Evolutionary conservation across 2,113 vertebrate species (phyloP).

Genomic region (Euleptes europaea): DNA sequence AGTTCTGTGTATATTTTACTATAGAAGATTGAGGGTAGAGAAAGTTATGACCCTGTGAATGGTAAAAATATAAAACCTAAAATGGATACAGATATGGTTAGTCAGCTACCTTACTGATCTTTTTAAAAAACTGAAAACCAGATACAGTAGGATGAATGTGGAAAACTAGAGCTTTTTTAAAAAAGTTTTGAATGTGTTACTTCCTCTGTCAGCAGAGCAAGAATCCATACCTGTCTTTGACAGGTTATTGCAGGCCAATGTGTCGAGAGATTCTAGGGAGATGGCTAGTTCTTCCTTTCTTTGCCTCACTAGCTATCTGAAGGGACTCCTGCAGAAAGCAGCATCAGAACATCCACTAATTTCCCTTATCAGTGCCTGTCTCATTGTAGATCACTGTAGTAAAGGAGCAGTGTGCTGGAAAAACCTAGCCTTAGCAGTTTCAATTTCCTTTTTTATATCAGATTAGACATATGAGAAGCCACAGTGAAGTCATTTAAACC

Average conservation of each 20-base stretch:
- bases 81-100: not conserved
- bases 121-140: not conserved
- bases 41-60: fast-evolving
- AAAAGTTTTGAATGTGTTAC: not conserved
- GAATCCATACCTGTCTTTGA: not conserved
- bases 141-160: not conserved
- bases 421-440: slow-evolving; percentile 10
- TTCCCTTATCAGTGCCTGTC: not conserved
- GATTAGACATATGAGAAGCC: slow-evolving; percentile 14
- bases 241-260: not conserved
- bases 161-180: not conserved
- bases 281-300: not conserved
- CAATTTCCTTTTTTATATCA: slow-evolving; percentile 7
- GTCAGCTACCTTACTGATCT: not conserved
- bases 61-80: slow-evolving; percentile 7
- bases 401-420: not conserved
- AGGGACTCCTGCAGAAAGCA: not conserved
- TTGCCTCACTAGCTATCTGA: not conserved
- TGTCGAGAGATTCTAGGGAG: not conserved
- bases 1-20: slow-evolving; percentile 1
- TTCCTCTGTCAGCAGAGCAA: not conserved
- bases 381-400: not conserved
- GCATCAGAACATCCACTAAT: not conserved
- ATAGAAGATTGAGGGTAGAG: not conserved
- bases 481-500: slow-evolving; percentile 31